Evolutionary conservation across 2,888 invertebrate species (phyloP).

Genomic region (Lepidochitona cinerea): DNA sequence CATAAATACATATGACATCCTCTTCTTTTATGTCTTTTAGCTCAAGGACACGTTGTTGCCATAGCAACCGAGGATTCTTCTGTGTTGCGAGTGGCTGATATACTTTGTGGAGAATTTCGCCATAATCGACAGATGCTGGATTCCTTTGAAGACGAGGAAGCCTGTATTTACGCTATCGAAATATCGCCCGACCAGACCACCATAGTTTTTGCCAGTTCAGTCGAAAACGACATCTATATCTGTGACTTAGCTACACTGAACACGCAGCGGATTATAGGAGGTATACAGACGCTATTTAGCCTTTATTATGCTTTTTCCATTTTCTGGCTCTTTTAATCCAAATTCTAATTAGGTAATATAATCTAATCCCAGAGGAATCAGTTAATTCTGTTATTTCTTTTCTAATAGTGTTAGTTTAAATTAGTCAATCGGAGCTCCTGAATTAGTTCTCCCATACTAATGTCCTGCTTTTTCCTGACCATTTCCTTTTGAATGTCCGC

Average conservation of each 20-base stretch:
- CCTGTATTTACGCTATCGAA: not conserved
- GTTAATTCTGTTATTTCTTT: too few species aligned
- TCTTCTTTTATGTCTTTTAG: not conserved
- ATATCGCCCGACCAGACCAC: not conserved
- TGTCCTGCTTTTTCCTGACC: too few species aligned
- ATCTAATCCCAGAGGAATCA: too few species aligned
- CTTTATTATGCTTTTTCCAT: too few species aligned
- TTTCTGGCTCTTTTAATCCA: too few species aligned
- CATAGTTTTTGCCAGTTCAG: not conserved
- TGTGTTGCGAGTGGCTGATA: not conserved
- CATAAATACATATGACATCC: too few species aligned
- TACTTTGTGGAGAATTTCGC: not conserved
- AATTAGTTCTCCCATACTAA: too few species aligned
- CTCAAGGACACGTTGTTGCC: not conserved
- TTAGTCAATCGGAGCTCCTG: too few species aligned
- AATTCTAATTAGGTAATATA: too few species aligned
- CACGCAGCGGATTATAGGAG: not conserved
- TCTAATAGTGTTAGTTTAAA: too few species aligned
- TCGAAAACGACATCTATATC: not conserved
- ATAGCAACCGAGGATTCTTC: not conserved
- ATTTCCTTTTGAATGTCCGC: too few species aligned
- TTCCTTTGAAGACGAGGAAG: not conserved
- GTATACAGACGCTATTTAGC: too few species aligned
- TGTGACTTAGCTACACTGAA: not conserved
- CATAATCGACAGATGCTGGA: not conserved